These are phyloP conservation scores for Parasteatoda lunata DNA, from an alignment of 2,888 invertebrate genomes.

Conservation along the genomic window DNA sequence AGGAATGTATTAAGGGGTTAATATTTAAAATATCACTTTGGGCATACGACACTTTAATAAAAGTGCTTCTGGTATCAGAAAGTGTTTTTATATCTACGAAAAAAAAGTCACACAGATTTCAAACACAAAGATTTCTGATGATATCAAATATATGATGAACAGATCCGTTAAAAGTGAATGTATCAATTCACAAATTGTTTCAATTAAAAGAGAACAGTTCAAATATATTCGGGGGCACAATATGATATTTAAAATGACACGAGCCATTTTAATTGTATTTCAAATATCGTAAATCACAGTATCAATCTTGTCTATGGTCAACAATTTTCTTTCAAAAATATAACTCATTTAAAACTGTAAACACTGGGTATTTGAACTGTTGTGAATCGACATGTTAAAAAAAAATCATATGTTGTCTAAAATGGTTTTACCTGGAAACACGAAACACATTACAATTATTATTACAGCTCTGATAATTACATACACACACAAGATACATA, in stretches of 20 bases:
- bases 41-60: background rate
- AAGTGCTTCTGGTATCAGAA: background rate
- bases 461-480: slow-evolving; percentile 40
- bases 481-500: slow-evolving; percentile 41
- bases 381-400: slow-evolving; percentile 2
- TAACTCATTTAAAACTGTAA: slow-evolving; percentile 57
- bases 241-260: slow-evolving; percentile 44
- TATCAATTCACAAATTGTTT: background rate
- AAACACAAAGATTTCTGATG: background rate
- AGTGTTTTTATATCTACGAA: background rate
- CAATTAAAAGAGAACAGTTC: background rate
- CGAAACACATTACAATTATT: slow-evolving; percentile 41
- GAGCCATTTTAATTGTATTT: slow-evolving; percentile 23
- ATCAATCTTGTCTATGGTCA: slow-evolving; percentile 49
- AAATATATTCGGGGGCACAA: slow-evolving; percentile 30
- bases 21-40: background rate
- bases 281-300: slow-evolving; percentile 56
- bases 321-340: slow-evolving; percentile 60
- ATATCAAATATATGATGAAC: background rate
- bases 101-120: background rate
- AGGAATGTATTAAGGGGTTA: slow-evolving; percentile 10
- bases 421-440: slow-evolving; percentile 57
- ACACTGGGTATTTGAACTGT: slow-evolving; percentile 23
- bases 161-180: background rate
- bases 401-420: slow-evolving; percentile 38